Conservation (phyloP, 2,888 invertebrate genomes). For the Hirtodrosophila cameraria region DNA sequence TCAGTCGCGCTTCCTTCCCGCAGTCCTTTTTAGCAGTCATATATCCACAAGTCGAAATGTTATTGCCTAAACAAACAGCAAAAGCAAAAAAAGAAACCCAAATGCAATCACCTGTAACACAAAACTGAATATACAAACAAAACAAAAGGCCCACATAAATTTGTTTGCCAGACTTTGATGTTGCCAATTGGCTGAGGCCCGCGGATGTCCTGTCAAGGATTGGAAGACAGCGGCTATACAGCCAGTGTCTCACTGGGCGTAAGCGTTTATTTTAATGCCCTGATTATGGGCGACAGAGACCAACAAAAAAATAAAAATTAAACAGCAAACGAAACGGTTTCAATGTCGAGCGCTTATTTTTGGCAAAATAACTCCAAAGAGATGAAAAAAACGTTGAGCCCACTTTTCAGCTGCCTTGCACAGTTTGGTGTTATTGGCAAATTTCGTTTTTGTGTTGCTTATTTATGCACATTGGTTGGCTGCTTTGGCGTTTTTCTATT, state of each 20-base stretch:
- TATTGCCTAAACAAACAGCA: slow-evolving; percentile 68
- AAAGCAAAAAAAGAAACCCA: slow-evolving; percentile 25
- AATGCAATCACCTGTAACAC: slow-evolving; percentile 79
- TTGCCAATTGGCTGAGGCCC: slow-evolving; percentile 58
- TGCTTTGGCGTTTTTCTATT: slow-evolving; percentile 61
- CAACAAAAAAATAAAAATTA: slow-evolving; percentile 49
- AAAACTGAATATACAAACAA: slow-evolving; percentile 69
- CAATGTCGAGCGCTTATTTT: slow-evolving; percentile 21
- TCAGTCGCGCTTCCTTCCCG: slow-evolving; percentile 3
- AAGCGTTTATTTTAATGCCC: slow-evolving; percentile 61
- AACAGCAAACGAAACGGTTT: slow-evolving; percentile 57
- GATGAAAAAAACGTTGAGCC: slow-evolving; percentile 6
- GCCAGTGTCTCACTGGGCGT: slow-evolving; percentile 34
- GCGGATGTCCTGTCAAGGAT: slow-evolving; percentile 44
- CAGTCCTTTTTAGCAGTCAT: slow-evolving; percentile 23
- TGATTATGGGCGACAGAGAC: slow-evolving; percentile 57
- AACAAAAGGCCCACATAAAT: slow-evolving; percentile 57
- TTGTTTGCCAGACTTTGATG: slow-evolving; percentile 68
- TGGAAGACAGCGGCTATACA: slow-evolving; percentile 24
- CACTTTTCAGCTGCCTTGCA: slow-evolving; percentile 39
- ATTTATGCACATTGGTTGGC: slow-evolving; percentile 61
- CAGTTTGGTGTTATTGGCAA: slow-evolving; percentile 58
- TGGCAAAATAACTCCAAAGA: slow-evolving; percentile 2
- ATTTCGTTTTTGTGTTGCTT: slow-evolving; percentile 62
- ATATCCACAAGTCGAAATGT: slow-evolving; percentile 47